These are phyloP conservation scores for Mycalesis mineus DNA, from an alignment of 2,888 invertebrate genomes.

Conservation along the genomic window DNA sequence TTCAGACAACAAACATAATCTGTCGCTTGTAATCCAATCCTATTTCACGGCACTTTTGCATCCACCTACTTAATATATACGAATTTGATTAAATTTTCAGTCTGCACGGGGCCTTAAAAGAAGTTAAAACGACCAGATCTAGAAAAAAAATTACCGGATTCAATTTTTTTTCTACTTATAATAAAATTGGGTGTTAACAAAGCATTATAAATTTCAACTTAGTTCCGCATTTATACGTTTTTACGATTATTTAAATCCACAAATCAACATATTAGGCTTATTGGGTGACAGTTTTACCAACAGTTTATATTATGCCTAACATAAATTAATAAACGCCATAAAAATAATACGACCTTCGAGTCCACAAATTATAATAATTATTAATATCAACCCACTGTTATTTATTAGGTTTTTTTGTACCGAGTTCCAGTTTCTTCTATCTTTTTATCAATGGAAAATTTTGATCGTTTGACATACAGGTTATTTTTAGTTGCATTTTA, in stretches of 20 bases:
- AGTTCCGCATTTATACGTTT: not conserved
- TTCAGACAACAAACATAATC: too few relatives aligned
- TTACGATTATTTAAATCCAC: not conserved
- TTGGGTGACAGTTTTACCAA: not conserved
- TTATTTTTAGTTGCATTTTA: too few relatives aligned
- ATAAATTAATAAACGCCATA: slow-evolving; percentile 1
- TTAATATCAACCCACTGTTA: not conserved
- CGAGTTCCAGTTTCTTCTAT: not conserved
- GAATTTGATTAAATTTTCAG: too few relatives aligned
- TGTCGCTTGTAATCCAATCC: too few relatives aligned
- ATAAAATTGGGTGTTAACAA: too few relatives aligned
- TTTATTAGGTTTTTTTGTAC: not conserved
- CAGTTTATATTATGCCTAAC: not conserved
- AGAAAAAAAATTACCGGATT: too few relatives aligned
- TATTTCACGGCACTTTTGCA: too few relatives aligned
- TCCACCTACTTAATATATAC: too few relatives aligned
- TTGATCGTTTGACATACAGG: not conserved
- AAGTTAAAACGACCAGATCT: too few relatives aligned
- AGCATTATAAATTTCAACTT: not conserved
- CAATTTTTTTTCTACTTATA: too few relatives aligned
- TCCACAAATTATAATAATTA: not conserved
- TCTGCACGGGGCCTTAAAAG: too few relatives aligned
- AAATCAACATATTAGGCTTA: not conserved
- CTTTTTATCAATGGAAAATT: not conserved
- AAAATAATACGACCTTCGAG: not conserved